phyloP scores from a whole-genome alignment of 1,140 invertebrate species.

The Bombyx mandarina region DNA sequence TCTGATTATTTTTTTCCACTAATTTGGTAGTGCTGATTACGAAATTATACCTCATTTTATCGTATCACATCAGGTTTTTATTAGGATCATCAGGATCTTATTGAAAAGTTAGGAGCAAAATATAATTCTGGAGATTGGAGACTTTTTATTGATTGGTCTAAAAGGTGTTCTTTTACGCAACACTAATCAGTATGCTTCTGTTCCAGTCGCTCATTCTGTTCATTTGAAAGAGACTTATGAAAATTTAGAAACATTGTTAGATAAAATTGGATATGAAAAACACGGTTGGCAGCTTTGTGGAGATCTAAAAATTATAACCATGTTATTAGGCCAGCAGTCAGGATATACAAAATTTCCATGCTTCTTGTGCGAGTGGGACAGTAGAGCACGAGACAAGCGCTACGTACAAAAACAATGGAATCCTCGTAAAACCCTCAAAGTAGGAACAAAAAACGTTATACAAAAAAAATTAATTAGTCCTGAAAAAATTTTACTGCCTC shows the following conservation, averaged over 20 bases:
- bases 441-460: too few species aligned
- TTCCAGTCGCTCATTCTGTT: conserved; percentile 6
- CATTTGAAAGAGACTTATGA: conserved; percentile 5
- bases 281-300: not conserved
- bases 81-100: not conserved
- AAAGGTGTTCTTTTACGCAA: not conserved
- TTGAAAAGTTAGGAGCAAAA: conserved; percentile 3
- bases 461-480: too few species aligned
- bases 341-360: not conserved
- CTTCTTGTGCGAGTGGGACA: too few species aligned
- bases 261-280: conserved; percentile 5
- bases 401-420: too few species aligned
- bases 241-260: conserved; percentile 5
- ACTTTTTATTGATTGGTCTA: not conserved
- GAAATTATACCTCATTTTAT: not conserved
- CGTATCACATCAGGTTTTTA: conserved; percentile 2
- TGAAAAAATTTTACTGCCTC: too few species aligned
- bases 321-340: conserved; percentile 4
- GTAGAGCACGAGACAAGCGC: too few species aligned
- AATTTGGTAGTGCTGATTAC: too few species aligned
- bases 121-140: not conserved
- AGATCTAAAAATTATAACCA: not conserved
- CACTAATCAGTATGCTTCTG: conserved; percentile 6
- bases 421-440: too few species aligned
- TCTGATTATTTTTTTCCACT: too few species aligned